phyloP scores from a whole-genome alignment of 1,140 invertebrate genomes.

The Chrysomallon squamiferum region DNA sequence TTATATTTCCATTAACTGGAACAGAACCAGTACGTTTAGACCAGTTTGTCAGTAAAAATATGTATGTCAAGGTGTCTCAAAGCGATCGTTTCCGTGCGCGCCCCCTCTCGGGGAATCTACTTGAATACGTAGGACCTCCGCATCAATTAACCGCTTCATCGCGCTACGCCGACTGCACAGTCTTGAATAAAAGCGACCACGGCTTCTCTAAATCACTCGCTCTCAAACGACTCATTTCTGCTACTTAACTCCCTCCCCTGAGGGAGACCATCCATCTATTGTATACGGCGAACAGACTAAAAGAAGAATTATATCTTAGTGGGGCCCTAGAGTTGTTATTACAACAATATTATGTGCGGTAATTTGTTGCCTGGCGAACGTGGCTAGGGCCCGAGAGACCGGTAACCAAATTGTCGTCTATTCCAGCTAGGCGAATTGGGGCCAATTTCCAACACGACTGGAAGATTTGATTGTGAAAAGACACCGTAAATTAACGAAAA shows the following conservation, averaged over 20 bases:
- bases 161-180: too few species aligned
- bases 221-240: conserved; percentile 9
- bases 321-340: conserved; percentile 9
- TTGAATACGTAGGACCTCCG: too few species aligned
- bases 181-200: too few species aligned
- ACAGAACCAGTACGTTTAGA: too few species aligned
- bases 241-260: conserved; percentile 6
- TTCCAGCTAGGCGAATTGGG: neutral
- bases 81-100: too few species aligned
- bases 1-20: too few species aligned
- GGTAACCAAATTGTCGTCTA: conserved; percentile 1
- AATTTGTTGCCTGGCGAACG: conserved; percentile 3
- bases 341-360: conserved; percentile 15
- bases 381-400: neutral
- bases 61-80: too few species aligned
- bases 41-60: too few species aligned
- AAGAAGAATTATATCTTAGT: conserved; percentile 7
- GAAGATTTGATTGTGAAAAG: neutral
- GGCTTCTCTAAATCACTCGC: conserved; percentile 2
- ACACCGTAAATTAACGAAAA: conserved; percentile 7
- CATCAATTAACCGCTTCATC: too few species aligned
- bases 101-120: too few species aligned
- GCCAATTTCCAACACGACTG: neutral
- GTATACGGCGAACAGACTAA: neutral
- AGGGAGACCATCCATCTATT: neutral